A percentile compares a stretch with the other conserved stretches of the same genome.
Evolutionary conservation across 2,113 vertebrate genomes (phyloP).

Genomic region (Pipa parva): DNA sequence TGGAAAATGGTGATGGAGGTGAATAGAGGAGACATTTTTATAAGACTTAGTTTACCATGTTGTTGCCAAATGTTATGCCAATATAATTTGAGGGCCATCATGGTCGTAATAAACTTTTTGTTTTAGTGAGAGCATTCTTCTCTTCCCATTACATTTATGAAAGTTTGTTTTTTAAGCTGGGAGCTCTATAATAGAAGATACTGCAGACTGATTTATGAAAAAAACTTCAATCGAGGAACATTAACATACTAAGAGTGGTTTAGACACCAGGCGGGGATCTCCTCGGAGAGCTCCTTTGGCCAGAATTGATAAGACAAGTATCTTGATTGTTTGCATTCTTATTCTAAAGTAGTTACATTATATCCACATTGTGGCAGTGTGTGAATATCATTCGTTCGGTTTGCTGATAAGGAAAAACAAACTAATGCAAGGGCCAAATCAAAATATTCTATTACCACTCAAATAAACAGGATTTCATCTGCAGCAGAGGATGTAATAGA

Average conservation of each 20-base stretch:
- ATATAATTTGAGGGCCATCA: neutral
- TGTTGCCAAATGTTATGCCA: too few species aligned
- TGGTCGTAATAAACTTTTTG: too few species aligned
- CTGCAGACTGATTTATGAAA: constrained; percentile 11
- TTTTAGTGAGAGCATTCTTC: neutral
- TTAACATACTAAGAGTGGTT: constrained; percentile 44
- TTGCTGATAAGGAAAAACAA: constrained; percentile 6
- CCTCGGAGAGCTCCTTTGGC: constrained; percentile 40
- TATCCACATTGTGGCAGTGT: constrained; percentile 46
- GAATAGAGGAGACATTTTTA: too few species aligned
- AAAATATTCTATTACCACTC: constrained; percentile 14
- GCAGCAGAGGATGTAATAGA: constrained; percentile 11
- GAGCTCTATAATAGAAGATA: constrained; percentile 34
- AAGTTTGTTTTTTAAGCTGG: constrained; percentile 35
- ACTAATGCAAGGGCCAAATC: constrained; percentile 1
- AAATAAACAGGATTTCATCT: constrained; percentile 21
- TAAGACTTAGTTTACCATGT: too few species aligned
- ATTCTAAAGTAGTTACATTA: constrained; percentile 44
- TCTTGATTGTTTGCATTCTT: constrained; percentile 43
- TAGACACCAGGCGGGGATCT: constrained; percentile 35
- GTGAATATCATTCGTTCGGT: constrained; percentile 21
- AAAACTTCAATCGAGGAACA: constrained; percentile 36
- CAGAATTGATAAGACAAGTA: constrained; percentile 48
- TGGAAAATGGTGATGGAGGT: too few species aligned
- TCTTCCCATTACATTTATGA: constrained; percentile 46